Percentiles rank a stretch among this genome's conserved stretches.
These are phyloP conservation scores for Zoroaster sp. DNA, from an alignment of 53 echinoderm and acorn worm genomes.

Conservation along the genomic window DNA sequence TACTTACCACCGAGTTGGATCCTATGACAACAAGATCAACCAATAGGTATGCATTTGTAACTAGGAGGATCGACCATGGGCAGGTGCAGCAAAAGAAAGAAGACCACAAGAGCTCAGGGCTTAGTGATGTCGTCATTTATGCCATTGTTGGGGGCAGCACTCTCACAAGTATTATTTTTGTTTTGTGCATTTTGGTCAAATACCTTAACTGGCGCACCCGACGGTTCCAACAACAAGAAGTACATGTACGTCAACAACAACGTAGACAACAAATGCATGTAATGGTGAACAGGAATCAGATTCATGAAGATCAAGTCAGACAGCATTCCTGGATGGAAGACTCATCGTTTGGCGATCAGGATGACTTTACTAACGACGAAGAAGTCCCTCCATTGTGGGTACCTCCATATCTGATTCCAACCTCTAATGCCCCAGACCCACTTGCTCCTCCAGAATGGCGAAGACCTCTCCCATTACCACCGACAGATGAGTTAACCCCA, in stretches of 20 bases:
- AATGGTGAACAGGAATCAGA: background rate
- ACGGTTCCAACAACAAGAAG: background rate
- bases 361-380: background rate
- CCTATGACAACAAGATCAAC: background rate
- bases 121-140: background rate
- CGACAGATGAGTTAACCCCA: background rate
- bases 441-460: background rate
- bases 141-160: background rate
- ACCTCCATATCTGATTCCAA: background rate
- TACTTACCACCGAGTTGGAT: too few relatives aligned
- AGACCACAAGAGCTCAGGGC: background rate
- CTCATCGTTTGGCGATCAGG: background rate
- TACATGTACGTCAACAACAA: background rate
- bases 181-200: background rate
- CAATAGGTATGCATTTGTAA: background rate
- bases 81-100: too few relatives aligned
- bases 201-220: background rate
- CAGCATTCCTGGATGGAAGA: background rate
- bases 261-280: background rate
- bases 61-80: background rate
- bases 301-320: background rate
- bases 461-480: background rate
- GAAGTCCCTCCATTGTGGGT: background rate
- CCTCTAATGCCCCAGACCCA: background rate
- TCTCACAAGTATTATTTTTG: background rate